Evolutionary conservation across 2,888 invertebrate species (phyloP).

Genomic region (Anodontia alba): DNA sequence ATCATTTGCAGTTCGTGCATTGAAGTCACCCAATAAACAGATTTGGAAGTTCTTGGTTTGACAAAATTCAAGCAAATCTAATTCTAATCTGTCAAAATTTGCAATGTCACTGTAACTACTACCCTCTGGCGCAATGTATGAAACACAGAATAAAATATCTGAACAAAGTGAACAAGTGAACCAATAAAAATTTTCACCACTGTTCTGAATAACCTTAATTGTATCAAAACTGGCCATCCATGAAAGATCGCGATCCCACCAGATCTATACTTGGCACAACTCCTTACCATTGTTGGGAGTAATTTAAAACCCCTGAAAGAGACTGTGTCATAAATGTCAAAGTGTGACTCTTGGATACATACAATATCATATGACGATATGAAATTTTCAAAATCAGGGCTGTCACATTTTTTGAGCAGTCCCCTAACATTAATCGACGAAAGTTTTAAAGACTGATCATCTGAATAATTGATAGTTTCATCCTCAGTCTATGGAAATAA

Average conservation of each 20-base stretch:
- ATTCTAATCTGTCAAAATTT: neutral
- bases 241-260: neutral
- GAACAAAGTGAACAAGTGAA: neutral
- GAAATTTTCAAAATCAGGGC: neutral
- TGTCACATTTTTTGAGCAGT: neutral
- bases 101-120: slow-evolving; percentile 1
- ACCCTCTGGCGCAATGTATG: neutral
- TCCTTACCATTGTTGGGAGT: neutral
- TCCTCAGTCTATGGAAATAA: neutral
- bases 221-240: neutral
- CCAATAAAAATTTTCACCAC: slow-evolving; percentile 9
- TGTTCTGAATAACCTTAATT: neutral
- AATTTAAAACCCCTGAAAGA: neutral
- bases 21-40: neutral
- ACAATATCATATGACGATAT: neutral
- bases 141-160: neutral
- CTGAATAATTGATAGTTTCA: neutral
- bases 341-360: neutral
- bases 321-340: neutral
- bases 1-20: neutral
- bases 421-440: neutral
- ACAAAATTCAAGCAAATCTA: neutral
- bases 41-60: neutral
- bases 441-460: neutral
- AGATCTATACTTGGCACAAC: neutral